Base-by-base conservation (phyloP, 2,113 vertebrate species). In the Cricetomys ansorgei region DNA sequence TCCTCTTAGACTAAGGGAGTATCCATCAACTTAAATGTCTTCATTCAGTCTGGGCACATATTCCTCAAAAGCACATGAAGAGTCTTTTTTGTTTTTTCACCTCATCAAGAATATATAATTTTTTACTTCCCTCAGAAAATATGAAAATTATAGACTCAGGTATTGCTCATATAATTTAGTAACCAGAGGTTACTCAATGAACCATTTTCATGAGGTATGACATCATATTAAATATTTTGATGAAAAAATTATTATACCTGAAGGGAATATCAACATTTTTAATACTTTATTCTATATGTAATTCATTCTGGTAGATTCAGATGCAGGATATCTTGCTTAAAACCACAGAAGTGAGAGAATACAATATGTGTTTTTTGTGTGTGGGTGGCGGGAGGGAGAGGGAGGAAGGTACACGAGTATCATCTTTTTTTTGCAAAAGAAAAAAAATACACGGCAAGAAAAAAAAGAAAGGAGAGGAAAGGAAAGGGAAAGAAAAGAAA, bases 101-200 rank as follows among this genome's bases (percentile, higher is more conserved):
- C 23, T 89, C 16, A 79, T 59, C 80, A 88, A 93, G 10, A 90
- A 77, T 50, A 77, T 45, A 53, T 0, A 48, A 88, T 67, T 84
- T 9, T 9, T 94, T 9, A 0, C 16, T 89, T 91, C 25, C 3
- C 57, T 10, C 53, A 92, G 64, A 96, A 96, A 79, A 93, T 80
- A 79, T 50, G 37, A 93, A 97, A 95, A 90, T 88, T 90, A 88
- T 90, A 64, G 62, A 62, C 79, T 2, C 48, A 88, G 64, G 53
- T 37, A 84, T n/a, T 59, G 8, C 80, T 85, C 83, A 1, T 86
- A 91, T 95, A 96, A 80, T 55, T 50, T 94, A 92, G 87, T 94
- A 97, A 91, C 21, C 31, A 77, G 13, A 91, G 19, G 43, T 62
- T 89, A 69, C 7, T 6, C 50, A 73, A 75, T 57, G 64, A 77